Conservation (phyloP, 1,140 invertebrate genomes). For the Bicyclus anynana region DNA sequence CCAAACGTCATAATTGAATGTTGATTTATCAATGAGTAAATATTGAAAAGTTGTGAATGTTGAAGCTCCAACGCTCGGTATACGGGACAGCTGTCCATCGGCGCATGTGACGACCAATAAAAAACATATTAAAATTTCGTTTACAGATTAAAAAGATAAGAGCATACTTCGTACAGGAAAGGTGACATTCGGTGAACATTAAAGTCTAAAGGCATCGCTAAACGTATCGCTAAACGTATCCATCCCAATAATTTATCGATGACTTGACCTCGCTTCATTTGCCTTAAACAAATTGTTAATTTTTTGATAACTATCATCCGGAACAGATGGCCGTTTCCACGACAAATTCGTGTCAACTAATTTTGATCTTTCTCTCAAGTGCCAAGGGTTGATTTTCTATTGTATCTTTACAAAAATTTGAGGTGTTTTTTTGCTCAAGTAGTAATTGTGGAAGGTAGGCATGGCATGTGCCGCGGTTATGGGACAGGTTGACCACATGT, state of each 20-base stretch:
- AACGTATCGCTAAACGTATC: constrained; percentile 60
- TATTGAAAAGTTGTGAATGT: constrained; percentile 14
- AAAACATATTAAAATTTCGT: constrained; percentile 55
- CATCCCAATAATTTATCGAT: constrained; percentile 73
- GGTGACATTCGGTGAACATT: constrained; percentile 70
- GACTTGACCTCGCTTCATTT: constrained; percentile 68
- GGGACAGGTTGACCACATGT: constrained; percentile 75
- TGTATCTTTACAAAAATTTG: constrained; percentile 25
- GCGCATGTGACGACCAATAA: constrained; percentile 42
- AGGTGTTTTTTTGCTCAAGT: constrained; percentile 54
- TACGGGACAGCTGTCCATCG: constrained; percentile 45
- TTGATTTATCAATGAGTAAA: constrained; percentile 1
- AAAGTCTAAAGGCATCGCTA: constrained; percentile 57
- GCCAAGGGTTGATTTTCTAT: constrained; percentile 19
- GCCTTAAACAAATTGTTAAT: constrained; percentile 77
- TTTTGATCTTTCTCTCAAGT: constrained; percentile 15
- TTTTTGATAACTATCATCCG: constrained; percentile 75
- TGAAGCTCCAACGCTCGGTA: constrained; percentile 11
- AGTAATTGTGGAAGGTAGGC: constrained; percentile 60
- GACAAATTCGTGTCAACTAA: constrained; percentile 20
- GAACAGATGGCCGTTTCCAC: constrained; percentile 62
- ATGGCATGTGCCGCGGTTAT: constrained; percentile 73
- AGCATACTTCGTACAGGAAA: constrained; percentile 54
- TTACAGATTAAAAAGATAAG: constrained; percentile 62
- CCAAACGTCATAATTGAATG: background rate